phyloP scores from a whole-genome alignment of 2,888 invertebrate species.

The Epirrhoe alternata region DNA sequence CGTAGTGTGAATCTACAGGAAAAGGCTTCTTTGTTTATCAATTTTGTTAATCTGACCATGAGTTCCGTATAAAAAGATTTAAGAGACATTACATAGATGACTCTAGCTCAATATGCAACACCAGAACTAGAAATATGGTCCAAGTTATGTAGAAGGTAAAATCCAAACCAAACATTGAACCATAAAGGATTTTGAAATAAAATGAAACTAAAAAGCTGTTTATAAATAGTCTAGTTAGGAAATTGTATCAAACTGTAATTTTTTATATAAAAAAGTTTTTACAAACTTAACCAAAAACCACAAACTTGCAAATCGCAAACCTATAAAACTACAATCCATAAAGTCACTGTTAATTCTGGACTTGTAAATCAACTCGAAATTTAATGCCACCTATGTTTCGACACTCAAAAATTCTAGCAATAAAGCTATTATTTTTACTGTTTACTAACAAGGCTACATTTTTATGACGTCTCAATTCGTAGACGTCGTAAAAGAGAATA shows the following conservation, averaged over 20 bases:
- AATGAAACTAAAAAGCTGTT: neutral
- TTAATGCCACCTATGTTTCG: slow-evolving; percentile 54
- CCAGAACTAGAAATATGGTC: no score
- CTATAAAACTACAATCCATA: slow-evolving; percentile 20
- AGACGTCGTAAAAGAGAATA: slow-evolving; percentile 53
- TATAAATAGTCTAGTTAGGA: neutral
- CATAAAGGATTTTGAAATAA: no score
- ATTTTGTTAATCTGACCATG: no score
- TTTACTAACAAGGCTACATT: slow-evolving; percentile 53
- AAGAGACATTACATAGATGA: no score
- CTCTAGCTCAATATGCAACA: no score
- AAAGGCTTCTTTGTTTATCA: no score
- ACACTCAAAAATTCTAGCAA: slow-evolving; percentile 55
- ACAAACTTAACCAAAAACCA: neutral
- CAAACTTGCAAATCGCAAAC: slow-evolving; percentile 15
- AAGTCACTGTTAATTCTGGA: slow-evolving; percentile 30
- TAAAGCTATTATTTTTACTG: slow-evolving; percentile 67
- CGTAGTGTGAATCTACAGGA: no score
- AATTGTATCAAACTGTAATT: neutral
- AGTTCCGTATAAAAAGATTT: no score
- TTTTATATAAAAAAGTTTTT: neutral
- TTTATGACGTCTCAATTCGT: slow-evolving; percentile 63
- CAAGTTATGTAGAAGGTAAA: no score
- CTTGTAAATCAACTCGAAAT: slow-evolving; percentile 46
- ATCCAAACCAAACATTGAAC: no score